Evolutionary conservation across 2,797 vertebrate genomes (phyloP), one percentile per base, ranked within the genome.

Genomic region (Mus spretus): DNA sequence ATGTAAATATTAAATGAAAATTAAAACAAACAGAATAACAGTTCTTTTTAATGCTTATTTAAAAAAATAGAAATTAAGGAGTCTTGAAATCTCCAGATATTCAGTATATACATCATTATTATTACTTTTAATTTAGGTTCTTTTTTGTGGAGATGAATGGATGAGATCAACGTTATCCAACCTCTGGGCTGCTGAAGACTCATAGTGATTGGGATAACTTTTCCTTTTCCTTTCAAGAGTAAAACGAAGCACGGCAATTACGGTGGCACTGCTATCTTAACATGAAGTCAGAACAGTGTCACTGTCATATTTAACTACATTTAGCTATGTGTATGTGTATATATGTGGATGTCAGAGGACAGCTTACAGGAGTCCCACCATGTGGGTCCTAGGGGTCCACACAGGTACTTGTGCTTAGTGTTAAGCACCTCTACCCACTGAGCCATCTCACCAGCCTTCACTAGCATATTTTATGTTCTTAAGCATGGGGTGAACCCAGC

Each of bases 21-120:
- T 83, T 55, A 57, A 92, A 96, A 93, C 19, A 95, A 96, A 96
- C 3, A 89, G 92, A 87, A 88, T 74, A 82, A 79, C 44, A 87
- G 17, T 55, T 50, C 72, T 80, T 95, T 94, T 44, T 11, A 77
- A 94, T 88, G 28, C 34, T 78, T 72, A 75, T 70, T 96, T 94
- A 78, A 7, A 61, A 96, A 44, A 94, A 85, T 13, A 85, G n/a
- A 97, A 77, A 37, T 57, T 91, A 70, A 93, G 79, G 19, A 81
- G 31, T 20, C 55, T 89, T 57, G 72, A 95, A 96, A 26, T 81
- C 59, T 96, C 74, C 37, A 96, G 77, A 17, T 61, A 78, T 70
- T 78, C 31, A 67, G 57, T 34, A 17, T 67, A 88, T 11, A 80
- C n/a, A n/a, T 70, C 40, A 92, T 37, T 12, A 83, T 67, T 19